Conservation (phyloP, 2,888 invertebrate genomes). For the Pherbina coryleti region DNA sequence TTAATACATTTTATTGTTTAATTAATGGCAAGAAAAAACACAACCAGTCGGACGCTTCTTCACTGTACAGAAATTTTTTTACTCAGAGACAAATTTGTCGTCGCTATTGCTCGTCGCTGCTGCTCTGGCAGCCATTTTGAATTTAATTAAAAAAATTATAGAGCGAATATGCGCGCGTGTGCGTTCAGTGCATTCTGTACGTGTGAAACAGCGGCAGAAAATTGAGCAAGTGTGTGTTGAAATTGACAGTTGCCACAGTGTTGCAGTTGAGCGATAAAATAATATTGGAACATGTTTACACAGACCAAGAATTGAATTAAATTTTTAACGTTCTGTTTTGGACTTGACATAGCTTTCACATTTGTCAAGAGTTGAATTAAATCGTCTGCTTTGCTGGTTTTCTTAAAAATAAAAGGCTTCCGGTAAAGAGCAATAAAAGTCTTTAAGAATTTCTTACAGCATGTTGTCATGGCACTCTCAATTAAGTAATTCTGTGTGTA, state of each 20-base stretch:
- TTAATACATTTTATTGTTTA: constrained; percentile 49
- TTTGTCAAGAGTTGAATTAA: too few relatives aligned
- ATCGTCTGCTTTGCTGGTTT: too few relatives aligned
- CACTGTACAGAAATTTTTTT: constrained; percentile 63
- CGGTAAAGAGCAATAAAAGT: too few relatives aligned
- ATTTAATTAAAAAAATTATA: constrained; percentile 27
- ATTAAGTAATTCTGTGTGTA: too few relatives aligned
- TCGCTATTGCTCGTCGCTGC: constrained; percentile 2
- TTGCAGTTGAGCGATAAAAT: neutral
- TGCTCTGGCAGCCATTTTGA: constrained; percentile 60
- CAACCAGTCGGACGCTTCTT: constrained; percentile 60
- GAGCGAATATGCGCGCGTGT: constrained; percentile 11
- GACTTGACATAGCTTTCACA: too few relatives aligned
- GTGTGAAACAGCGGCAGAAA: neutral
- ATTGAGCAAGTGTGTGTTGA: neutral
- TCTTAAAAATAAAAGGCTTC: too few relatives aligned
- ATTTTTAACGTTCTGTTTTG: too few relatives aligned
- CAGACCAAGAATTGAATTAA: too few relatives aligned
- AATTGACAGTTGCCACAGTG: constrained; percentile 6
- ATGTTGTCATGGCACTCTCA: too few relatives aligned
- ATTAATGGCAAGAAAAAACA: constrained; percentile 56
- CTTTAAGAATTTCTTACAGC: too few relatives aligned
- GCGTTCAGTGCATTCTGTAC: constrained; percentile 4
- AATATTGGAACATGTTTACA: neutral
- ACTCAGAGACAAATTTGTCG: constrained; percentile 40